Evolutionary conservation across 1,140 invertebrate genomes (phyloP).

Genomic region (Caenorhabditis latens): DNA sequence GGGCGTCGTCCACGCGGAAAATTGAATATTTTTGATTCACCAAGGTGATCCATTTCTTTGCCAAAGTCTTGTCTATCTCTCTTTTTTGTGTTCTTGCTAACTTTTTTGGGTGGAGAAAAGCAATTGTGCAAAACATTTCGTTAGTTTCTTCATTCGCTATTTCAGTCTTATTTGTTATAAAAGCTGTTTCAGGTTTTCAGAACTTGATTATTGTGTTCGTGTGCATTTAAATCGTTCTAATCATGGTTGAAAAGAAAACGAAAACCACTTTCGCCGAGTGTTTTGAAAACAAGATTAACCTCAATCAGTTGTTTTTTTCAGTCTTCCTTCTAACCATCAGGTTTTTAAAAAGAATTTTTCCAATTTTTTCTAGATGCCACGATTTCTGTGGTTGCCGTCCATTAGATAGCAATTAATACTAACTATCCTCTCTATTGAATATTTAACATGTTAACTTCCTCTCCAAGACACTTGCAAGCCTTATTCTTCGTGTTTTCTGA

Average conservation of each 20-base stretch:
- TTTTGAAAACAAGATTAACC: too few relatives aligned
- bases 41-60: background rate
- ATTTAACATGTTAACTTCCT: background rate
- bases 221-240: background rate
- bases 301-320: too few relatives aligned
- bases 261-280: too few relatives aligned
- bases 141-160: background rate
- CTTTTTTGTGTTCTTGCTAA: background rate
- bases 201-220: background rate
- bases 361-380: background rate
- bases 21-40: slow-evolving; percentile 48
- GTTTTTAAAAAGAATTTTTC: too few relatives aligned
- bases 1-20: slow-evolving; percentile 46
- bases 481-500: background rate
- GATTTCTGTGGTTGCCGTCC: background rate
- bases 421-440: background rate
- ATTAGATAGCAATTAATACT: background rate
- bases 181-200: background rate
- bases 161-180: background rate
- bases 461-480: background rate
- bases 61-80: background rate
- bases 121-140: background rate
- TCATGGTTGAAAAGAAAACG: too few relatives aligned
- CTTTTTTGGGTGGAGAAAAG: background rate
- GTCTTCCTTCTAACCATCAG: too few relatives aligned